Evolutionary conservation across 2,113 vertebrate genomes (phyloP).

Genomic region (Tylochromis polylepis): DNA sequence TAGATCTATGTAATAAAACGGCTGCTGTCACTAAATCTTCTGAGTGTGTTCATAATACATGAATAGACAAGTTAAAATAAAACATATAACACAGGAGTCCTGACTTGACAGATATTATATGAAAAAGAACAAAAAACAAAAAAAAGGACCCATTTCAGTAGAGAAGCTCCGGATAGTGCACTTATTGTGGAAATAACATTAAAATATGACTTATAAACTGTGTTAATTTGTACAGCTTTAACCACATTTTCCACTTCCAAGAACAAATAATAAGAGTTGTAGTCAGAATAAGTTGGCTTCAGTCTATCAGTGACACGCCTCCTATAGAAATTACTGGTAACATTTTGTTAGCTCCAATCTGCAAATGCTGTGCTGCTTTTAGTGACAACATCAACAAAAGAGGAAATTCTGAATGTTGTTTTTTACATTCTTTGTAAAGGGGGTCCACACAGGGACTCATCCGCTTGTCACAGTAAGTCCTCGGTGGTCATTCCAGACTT

Average conservation of each 20-base stretch:
- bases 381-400: not conserved
- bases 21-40: not conserved
- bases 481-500: not conserved
- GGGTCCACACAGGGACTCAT: not conserved
- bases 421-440: not conserved
- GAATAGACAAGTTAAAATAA: not conserved
- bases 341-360: not conserved
- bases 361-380: not conserved
- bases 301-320: not conserved
- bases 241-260: not conserved
- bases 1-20: not conserved
- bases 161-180: not conserved
- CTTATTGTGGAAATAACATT: conserved; percentile 32
- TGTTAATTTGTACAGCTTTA: not conserved
- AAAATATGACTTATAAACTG: not conserved
- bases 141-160: not conserved
- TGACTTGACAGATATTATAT: not conserved
- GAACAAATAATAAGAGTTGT: not conserved
- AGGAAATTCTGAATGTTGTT: not conserved
- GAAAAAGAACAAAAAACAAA: not conserved
- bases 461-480: not conserved
- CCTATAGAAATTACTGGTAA: not conserved
- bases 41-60: not conserved
- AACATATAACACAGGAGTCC: not conserved
- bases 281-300: not conserved